Conservation (phyloP, 1,140 invertebrate genomes). For the Trachymyrmex cornetzi region DNA sequence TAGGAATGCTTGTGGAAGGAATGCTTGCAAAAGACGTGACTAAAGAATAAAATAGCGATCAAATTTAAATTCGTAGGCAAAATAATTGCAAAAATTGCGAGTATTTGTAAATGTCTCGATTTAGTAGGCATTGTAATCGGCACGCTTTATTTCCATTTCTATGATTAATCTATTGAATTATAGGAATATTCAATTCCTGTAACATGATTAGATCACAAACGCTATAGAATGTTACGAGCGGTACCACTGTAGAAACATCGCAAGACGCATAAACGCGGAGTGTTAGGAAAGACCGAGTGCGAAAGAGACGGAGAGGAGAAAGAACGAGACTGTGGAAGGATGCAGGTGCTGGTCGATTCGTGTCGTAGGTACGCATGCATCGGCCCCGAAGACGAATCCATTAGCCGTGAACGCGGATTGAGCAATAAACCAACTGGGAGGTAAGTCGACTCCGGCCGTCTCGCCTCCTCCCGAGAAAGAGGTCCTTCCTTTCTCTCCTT, state of each 20-base stretch:
- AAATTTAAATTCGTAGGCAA: background rate
- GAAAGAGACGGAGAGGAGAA: background rate
- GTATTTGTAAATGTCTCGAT: background rate
- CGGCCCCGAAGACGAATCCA: slow-evolving; percentile 84
- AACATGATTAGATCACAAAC: background rate
- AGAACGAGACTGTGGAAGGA: slow-evolving; percentile 12
- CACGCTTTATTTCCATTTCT: background rate
- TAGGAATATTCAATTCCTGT: background rate
- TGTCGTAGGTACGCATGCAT: slow-evolving; percentile 73
- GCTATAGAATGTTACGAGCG: background rate
- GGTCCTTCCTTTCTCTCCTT: slow-evolving; percentile 31
- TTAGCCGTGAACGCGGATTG: slow-evolving; percentile 85
- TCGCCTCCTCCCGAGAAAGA: slow-evolving; percentile 61
- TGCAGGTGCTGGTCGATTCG: slow-evolving; percentile 70
- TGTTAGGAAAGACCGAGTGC: background rate
- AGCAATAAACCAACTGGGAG: slow-evolving; percentile 86
- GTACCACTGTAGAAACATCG: background rate
- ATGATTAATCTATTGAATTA: background rate
- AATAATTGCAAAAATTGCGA: background rate
- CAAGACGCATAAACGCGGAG: background rate
- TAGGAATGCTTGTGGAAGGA: background rate
- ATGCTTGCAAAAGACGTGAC: background rate
- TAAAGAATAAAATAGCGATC: background rate
- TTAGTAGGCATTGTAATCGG: background rate
- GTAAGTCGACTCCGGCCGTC: slow-evolving; percentile 80